These are phyloP conservation scores for Trichacis sp. DNA, from an alignment of 2,888 invertebrate genomes.

Conservation along the genomic window DNA sequence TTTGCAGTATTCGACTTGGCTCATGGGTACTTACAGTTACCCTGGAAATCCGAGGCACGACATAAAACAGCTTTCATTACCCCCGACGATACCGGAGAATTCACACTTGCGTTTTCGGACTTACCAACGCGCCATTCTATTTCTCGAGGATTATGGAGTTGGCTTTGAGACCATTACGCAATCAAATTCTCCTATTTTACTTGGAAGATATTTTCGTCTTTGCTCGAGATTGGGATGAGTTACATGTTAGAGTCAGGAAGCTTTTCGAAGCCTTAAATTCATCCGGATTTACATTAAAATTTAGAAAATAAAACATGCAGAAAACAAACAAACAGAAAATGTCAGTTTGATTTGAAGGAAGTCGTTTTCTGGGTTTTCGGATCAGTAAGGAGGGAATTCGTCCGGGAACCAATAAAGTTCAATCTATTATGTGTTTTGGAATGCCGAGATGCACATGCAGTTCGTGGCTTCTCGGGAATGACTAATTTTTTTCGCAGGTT, in stretches of 20 bases:
- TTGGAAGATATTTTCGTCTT: too few species aligned
- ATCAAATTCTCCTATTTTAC: conserved; percentile 28
- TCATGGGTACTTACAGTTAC: too few species aligned
- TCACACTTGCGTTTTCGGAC: conserved; percentile 47
- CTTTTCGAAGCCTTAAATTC: conserved; percentile 9
- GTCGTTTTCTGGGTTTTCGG: too few species aligned
- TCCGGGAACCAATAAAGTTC: conserved; percentile 25
- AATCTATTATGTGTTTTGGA: conserved; percentile 15
- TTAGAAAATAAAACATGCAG: too few species aligned
- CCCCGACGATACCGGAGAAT: too few species aligned
- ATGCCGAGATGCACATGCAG: conserved; percentile 20
- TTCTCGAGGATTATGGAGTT: too few species aligned
- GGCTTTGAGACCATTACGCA: conserved; percentile 4
- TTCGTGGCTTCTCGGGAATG: conserved; percentile 23
- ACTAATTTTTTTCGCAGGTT: conserved; percentile 21
- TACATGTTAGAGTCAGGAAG: not conserved
- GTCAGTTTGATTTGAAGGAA: conserved; percentile 11
- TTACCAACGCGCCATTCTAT: conserved; percentile 50
- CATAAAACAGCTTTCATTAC: too few species aligned
- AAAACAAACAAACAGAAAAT: too few species aligned
- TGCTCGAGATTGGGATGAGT: conserved; percentile 11
- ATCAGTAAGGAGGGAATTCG: conserved; percentile 18
- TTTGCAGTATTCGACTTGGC: conserved; percentile 13
- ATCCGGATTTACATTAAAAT: conserved; percentile 9
- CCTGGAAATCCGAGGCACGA: too few species aligned